Conservation (phyloP, 2,888 invertebrate genomes). For the Sminthurides aquaticus region DNA sequence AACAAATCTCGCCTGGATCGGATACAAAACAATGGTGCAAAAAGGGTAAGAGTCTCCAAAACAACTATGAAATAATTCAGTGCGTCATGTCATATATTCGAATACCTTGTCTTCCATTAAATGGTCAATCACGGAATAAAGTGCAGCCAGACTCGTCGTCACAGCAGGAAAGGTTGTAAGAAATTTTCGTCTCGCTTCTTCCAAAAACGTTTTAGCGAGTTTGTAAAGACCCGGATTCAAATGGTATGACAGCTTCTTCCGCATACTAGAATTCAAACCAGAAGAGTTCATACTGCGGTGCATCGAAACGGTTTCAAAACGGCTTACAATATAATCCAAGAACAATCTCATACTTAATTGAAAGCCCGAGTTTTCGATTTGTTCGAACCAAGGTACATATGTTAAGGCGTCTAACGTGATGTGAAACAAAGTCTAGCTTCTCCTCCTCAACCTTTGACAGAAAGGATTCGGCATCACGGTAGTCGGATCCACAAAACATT, state of each 20-base stretch:
- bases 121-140: conserved; percentile 10
- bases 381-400: conserved; percentile 13
- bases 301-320: too few relatives aligned
- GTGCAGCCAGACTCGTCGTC: conserved; percentile 7
- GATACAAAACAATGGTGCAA: too few relatives aligned
- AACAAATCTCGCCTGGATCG: not conserved
- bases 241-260: conserved; percentile 12
- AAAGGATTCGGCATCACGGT: conserved; percentile 21
- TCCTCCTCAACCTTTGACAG: conserved; percentile 12
- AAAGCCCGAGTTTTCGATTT: conserved; percentile 18
- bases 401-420: conserved; percentile 14
- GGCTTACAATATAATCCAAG: too few relatives aligned
- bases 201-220: conserved; percentile 4
- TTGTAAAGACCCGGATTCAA: conserved; percentile 9
- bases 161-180: conserved; percentile 1
- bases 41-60: too few relatives aligned
- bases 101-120: conserved; percentile 6
- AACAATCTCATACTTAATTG: conserved; percentile 20
- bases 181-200: not conserved
- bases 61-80: too few relatives aligned
- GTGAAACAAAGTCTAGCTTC: conserved; percentile 22
- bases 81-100: too few relatives aligned
- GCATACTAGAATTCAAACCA: conserved; percentile 8
- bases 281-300: not conserved
- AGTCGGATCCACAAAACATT: conserved; percentile 25